These are phyloP conservation scores for Torymus texanus DNA, from an alignment of 2,888 invertebrate genomes.

Conservation along the genomic window DNA sequence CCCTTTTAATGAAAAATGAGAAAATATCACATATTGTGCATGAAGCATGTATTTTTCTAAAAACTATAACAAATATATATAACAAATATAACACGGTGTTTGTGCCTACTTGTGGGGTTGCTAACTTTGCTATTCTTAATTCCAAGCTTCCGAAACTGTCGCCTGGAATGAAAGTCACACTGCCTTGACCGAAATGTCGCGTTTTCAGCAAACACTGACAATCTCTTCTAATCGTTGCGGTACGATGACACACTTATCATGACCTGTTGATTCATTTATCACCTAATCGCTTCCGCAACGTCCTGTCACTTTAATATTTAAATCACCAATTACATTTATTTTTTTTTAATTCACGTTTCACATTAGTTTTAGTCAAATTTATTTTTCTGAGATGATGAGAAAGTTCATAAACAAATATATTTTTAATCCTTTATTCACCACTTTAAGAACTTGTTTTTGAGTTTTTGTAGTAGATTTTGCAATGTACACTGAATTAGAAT, in stretches of 20 bases:
- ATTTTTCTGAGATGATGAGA: conserved; percentile 22
- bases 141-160: conserved; percentile 71
- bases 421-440: background rate
- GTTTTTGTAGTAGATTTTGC: too few relatives aligned
- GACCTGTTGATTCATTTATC: conserved; percentile 12
- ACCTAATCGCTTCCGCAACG: conserved; percentile 5
- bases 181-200: conserved; percentile 71
- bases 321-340: background rate
- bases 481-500: too few relatives aligned
- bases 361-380: conserved; percentile 7
- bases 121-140: conserved; percentile 54
- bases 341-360: background rate
- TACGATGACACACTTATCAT: conserved; percentile 57
- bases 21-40: conserved; percentile 28
- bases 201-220: conserved; percentile 70
- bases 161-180: conserved; percentile 72
- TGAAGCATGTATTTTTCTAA: conserved; percentile 34
- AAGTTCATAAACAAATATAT: conserved; percentile 4
- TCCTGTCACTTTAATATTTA: background rate
- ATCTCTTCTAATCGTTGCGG: conserved; percentile 67
- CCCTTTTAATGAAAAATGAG: conserved; percentile 2
- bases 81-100: conserved; percentile 3
- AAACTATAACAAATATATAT: conserved; percentile 10
- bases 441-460: background rate
- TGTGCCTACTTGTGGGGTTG: background rate